Evolutionary conservation across 2,888 invertebrate species (phyloP).

Genomic region (Hirtodrosophila alboralis): DNA sequence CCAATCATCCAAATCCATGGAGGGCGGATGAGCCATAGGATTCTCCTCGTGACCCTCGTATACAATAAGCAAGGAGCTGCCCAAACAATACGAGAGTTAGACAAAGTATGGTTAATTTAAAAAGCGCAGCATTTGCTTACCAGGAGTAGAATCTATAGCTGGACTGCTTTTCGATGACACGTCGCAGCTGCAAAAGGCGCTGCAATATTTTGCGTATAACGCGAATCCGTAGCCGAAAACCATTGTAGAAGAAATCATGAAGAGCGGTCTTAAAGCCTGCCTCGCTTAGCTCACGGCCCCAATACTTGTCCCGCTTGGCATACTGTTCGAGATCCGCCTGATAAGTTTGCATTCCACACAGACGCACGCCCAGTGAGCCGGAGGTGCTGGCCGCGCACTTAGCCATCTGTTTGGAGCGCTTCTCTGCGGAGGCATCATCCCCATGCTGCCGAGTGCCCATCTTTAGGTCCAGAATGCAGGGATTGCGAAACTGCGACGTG

Average conservation of each 20-base stretch:
- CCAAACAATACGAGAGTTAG: slow-evolving; percentile 63
- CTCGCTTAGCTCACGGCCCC: slow-evolving; percentile 93
- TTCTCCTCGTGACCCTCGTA: slow-evolving; percentile 90
- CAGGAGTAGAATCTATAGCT: slow-evolving; percentile 96
- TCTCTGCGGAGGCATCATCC: slow-evolving; percentile 95
- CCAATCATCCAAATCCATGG: slow-evolving; percentile 78
- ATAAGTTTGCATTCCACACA: slow-evolving; percentile 97
- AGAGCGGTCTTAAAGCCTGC: slow-evolving; percentile 92
- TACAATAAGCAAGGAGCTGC: slow-evolving; percentile 93
- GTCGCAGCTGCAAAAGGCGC: slow-evolving; percentile 89
- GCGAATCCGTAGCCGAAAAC: slow-evolving; percentile 87
- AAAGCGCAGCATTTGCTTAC: slow-evolving; percentile 84
- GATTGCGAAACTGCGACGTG: slow-evolving; percentile 92
- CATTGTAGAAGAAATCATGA: slow-evolving; percentile 93
- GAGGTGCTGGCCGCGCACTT: slow-evolving; percentile 96
- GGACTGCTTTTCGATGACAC: slow-evolving; percentile 93
- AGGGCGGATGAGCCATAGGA: slow-evolving; percentile 78
- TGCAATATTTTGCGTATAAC: slow-evolving; percentile 90
- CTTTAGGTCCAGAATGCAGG: slow-evolving; percentile 95
- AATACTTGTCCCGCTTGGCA: slow-evolving; percentile 94
- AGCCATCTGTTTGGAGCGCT: slow-evolving; percentile 94
- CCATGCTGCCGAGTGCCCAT: slow-evolving; percentile 97
- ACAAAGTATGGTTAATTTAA: neutral
- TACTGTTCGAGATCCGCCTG: slow-evolving; percentile 90
- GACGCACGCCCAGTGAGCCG: slow-evolving; percentile 92